Base-by-base conservation (phyloP, 2,797 vertebrate species). In the Orestias chungarensis region DNA sequence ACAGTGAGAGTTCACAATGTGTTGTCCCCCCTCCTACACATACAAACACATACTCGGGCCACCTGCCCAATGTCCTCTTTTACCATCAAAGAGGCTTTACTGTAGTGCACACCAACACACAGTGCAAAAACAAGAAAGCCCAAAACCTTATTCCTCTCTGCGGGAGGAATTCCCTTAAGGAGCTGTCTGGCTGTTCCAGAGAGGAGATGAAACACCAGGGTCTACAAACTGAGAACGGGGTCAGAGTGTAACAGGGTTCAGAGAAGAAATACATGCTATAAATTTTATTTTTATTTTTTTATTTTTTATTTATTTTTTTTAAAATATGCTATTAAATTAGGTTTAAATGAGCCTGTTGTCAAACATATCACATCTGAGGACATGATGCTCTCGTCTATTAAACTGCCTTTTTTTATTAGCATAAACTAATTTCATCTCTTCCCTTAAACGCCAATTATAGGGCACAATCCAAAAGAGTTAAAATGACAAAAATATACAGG, bases 1-100 rank as follows among this genome's bases (percentile, higher is more conserved):
- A 91, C 83, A 93, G 85, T 82, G 82, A 73, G 78, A 85, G 75
- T 92, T 94, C 94, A 94, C 88, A 93, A 93, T 90, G 86, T 78
- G 72, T 81, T 78, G 72, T 81, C 83, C 77, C 85, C 80, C 77
- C 86, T 82, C 68, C 83, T 84, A 80, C 78, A 85, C 83, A 91
- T 84, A 90, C 68, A 91, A 90, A 92, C 91, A 91, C 84, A 83
- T 59, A 44, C 73, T 71, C 52, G 47, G 76, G 78, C 82, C 90
- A 90, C 82, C 83, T 89, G 85, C 87, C 80, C 77, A 38, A 76
- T 70, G 84, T 74, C 50, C 77, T 77, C 70, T 86, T 65, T 38
- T 65, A 55, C 82, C 87, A 91, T 92, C 87, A 93, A 91, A 92
- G 90, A 80, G 81, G 49, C 72, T 66, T 54, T 72, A 14, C 85